These are phyloP conservation scores for Callinectes sapidus DNA, from an alignment of 2,888 invertebrate genomes.

Conservation along the genomic window DNA sequence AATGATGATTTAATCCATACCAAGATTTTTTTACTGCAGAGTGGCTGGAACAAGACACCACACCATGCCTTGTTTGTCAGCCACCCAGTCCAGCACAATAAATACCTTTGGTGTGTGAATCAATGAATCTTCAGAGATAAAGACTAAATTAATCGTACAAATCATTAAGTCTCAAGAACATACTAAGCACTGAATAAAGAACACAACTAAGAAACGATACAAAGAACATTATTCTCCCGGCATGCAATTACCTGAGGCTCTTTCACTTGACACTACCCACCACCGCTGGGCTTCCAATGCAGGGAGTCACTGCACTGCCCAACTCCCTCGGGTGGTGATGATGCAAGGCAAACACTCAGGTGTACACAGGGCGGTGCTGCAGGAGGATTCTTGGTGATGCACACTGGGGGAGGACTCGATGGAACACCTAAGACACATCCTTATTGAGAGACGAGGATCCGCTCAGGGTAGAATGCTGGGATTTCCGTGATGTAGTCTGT, in stretches of 20 bases:
- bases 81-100: too few relatives aligned
- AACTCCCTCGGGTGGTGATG: not conserved
- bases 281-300: not conserved
- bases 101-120: too few relatives aligned
- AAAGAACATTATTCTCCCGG: not conserved
- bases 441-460: not conserved
- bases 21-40: not conserved
- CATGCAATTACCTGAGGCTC: not conserved
- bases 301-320: not conserved
- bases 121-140: too few relatives aligned
- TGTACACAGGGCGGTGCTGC: not conserved
- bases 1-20: not conserved
- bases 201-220: not conserved
- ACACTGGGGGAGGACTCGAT: not conserved
- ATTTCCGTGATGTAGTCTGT: not conserved
- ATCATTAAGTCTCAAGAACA: not conserved
- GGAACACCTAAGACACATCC: not conserved
- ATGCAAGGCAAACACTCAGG: not conserved
- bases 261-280: constrained; percentile 2
- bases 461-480: not conserved
- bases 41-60: too few relatives aligned
- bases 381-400: not conserved
- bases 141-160: too few relatives aligned
- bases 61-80: too few relatives aligned
- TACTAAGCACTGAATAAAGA: not conserved